These are phyloP conservation scores for Dryobotodes eremita DNA, from an alignment of 2,888 invertebrate species.

Conservation along the genomic window DNA sequence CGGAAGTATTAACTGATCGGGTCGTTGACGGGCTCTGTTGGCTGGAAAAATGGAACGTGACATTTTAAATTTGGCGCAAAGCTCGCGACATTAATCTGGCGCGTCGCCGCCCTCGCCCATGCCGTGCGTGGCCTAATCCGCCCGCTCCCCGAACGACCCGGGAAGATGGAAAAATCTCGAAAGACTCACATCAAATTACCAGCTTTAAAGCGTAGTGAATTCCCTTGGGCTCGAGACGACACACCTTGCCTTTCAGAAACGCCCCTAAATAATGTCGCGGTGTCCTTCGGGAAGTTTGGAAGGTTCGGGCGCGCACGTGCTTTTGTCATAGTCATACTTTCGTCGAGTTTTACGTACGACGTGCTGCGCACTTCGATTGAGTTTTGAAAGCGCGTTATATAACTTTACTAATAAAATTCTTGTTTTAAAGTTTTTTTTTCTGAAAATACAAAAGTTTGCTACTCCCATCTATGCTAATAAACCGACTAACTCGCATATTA, in stretches of 20 bases:
- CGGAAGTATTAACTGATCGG: conserved; percentile 80
- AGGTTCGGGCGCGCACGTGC: conserved; percentile 87
- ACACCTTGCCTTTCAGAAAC: conserved; percentile 89
- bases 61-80: conserved; percentile 89
- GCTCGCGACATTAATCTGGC: conserved; percentile 89
- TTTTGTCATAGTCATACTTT: conserved; percentile 90
- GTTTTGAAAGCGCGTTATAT: conserved; percentile 82
- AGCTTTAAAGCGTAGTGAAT: conserved; percentile 89
- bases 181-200: conserved; percentile 90
- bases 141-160: conserved; percentile 86
- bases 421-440: conserved; percentile 81
- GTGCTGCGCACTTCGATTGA: conserved; percentile 87
- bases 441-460: conserved; percentile 72
- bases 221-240: conserved; percentile 85
- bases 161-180: conserved; percentile 89
- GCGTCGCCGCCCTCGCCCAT: conserved; percentile 87
- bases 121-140: conserved; percentile 88
- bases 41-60: conserved; percentile 89
- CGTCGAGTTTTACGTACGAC: conserved; percentile 87
- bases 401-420: conserved; percentile 83
- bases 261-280: conserved; percentile 86
- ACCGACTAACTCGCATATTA: conserved; percentile 68
- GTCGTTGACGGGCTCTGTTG: conserved; percentile 83
- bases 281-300: conserved; percentile 89
- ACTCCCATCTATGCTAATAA: conserved; percentile 72